A percentile compares a stretch with the other conserved stretches of the same genome.
phyloP scores from a whole-genome alignment of 2,888 invertebrate species.

The Belgica antarctica region DNA sequence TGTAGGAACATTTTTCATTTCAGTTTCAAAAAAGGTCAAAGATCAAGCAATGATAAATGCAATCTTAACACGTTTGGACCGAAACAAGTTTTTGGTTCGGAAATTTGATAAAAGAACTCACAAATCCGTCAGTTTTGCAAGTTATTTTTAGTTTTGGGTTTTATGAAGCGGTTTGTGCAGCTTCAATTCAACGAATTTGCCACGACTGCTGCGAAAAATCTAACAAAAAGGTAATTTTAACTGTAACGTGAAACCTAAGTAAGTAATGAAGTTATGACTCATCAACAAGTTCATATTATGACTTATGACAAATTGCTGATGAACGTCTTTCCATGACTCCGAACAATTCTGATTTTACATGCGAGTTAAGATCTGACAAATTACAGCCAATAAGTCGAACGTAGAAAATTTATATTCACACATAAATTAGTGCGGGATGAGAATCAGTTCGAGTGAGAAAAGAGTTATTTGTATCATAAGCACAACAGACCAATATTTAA shows the following conservation, averaged over 20 bases:
- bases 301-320: constrained; percentile 16
- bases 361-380: constrained; percentile 26
- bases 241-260: not conserved
- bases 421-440: too few relatives aligned
- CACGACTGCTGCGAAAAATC: not conserved
- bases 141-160: not conserved
- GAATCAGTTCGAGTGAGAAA: not conserved
- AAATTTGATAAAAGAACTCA: not conserved
- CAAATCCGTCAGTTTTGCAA: not conserved
- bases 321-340: not conserved
- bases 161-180: not conserved
- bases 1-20: too few relatives aligned
- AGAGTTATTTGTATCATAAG: constrained; percentile 28
- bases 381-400: constrained; percentile 24
- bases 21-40: too few relatives aligned
- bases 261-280: constrained; percentile 8
- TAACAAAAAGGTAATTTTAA: not conserved
- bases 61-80: constrained; percentile 6
- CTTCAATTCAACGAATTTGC: not conserved
- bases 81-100: not conserved
- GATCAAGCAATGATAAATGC: constrained; percentile 10
- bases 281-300: constrained; percentile 7
- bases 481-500: constrained; percentile 12
- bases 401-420: constrained; percentile 29
- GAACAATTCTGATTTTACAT: constrained; percentile 29